Evolutionary conservation across 1,140 invertebrate genomes (phyloP).

Genomic region (Mizuhopecten yessoensis): DNA sequence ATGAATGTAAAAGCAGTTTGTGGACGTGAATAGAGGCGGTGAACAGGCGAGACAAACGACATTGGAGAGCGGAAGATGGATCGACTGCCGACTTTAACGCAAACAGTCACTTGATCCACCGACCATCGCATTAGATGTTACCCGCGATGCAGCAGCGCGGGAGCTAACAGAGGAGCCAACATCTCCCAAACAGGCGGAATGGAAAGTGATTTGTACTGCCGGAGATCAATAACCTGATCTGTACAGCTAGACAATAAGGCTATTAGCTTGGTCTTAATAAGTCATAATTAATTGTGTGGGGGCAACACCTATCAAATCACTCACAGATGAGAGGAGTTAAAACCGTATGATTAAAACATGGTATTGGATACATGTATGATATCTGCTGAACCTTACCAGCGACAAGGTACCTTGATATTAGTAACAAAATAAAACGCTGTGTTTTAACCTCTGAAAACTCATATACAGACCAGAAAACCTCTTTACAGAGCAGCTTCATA

Average conservation of each 20-base stretch:
- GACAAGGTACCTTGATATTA: not conserved
- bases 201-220: not conserved
- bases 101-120: not conserved
- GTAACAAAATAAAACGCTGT: too few relatives aligned
- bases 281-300: not conserved
- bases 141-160: not conserved
- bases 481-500: too few relatives aligned
- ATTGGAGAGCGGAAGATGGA: not conserved
- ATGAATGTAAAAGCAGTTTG: too few relatives aligned
- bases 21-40: not conserved
- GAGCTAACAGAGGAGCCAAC: not conserved
- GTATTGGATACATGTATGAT: not conserved
- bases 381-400: not conserved
- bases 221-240: not conserved
- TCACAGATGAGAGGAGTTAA: not conserved
- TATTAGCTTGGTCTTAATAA: not conserved
- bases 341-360: not conserved
- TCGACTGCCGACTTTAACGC: not conserved
- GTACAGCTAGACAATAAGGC: not conserved
- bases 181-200: not conserved
- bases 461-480: too few relatives aligned
- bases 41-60: not conserved
- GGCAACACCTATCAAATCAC: not conserved
- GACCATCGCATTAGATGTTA: not conserved
- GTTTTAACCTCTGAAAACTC: too few relatives aligned